phyloP scores from a whole-genome alignment of 2,113 vertebrate species.

The Forbesichthys agassizii region DNA sequence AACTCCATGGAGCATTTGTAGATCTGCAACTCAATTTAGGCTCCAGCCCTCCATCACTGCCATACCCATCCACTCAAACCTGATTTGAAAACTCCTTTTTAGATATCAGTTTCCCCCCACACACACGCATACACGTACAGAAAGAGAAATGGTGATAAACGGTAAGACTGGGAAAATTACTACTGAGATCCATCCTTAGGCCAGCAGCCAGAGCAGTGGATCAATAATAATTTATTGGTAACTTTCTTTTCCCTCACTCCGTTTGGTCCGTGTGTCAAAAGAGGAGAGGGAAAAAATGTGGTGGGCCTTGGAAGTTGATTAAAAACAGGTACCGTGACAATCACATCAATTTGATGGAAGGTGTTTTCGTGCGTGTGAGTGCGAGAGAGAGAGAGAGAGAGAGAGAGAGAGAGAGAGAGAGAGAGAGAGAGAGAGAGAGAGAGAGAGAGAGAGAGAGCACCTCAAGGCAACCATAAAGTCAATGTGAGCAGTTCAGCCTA shows the following conservation, averaged over 20 bases:
- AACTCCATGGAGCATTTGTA: too few relatives aligned
- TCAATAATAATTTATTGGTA: constrained; percentile 74
- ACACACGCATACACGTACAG: not conserved
- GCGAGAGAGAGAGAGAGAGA: not conserved
- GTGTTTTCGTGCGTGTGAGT: constrained; percentile 14
- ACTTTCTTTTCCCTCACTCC: constrained; percentile 53
- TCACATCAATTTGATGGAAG: constrained; percentile 71
- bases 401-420: constrained; percentile 9
- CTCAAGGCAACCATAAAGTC: constrained; percentile 12
- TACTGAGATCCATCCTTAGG: constrained; percentile 55
- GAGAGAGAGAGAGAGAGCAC: not conserved
- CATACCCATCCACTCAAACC: constrained; percentile 32
- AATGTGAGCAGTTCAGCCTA: constrained; percentile 36
- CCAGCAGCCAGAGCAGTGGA: constrained; percentile 50
- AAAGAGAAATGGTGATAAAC: constrained; percentile 19
- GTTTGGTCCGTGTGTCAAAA: constrained; percentile 18
- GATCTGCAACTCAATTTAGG: constrained; percentile 19
- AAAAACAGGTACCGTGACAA: constrained; percentile 72
- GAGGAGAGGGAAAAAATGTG: constrained; percentile 51
- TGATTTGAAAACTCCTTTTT: constrained; percentile 1
- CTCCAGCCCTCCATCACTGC: constrained; percentile 21
- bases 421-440: constrained; percentile 4
- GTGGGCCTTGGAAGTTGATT: constrained; percentile 74
- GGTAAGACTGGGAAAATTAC: constrained; percentile 59
- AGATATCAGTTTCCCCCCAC: constrained; percentile 14